A percentile compares a stretch with the other conserved stretches of the same genome.
phyloP scores from a whole-genome alignment of 2,113 vertebrate genomes.

The Fulmarus glacialis region DNA sequence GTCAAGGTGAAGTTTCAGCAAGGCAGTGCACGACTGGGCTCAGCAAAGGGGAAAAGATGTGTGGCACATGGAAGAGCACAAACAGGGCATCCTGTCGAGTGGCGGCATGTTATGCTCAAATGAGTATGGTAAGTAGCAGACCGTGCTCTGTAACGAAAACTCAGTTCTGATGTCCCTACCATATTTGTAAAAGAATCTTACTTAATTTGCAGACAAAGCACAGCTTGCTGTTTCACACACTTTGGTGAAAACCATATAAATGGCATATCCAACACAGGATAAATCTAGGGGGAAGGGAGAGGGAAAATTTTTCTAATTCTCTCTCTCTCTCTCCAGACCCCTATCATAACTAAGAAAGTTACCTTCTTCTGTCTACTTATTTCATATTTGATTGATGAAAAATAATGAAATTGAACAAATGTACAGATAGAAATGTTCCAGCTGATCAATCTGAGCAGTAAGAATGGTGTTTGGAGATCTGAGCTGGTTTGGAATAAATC shows the following conservation, averaged over 20 bases:
- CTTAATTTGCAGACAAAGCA: not conserved
- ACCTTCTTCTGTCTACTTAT: not conserved
- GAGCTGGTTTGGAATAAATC: not conserved
- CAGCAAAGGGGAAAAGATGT: not conserved
- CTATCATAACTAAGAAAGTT: not conserved
- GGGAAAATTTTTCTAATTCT: not conserved
- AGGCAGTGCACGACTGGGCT: accelerated
- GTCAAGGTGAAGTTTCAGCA: not conserved
- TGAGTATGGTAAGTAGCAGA: not conserved
- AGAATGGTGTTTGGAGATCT: not conserved
- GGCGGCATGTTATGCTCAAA: not conserved
- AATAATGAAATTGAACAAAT: not conserved
- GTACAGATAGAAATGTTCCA: not conserved
- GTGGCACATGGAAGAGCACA: not conserved
- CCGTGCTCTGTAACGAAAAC: accelerated
- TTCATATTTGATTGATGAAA: not conserved
- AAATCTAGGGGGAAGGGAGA: not conserved
- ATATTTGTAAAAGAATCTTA: not conserved
- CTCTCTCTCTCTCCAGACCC: not conserved
- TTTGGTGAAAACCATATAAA: not conserved
- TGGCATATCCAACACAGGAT: not conserved
- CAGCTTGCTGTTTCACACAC: not conserved
- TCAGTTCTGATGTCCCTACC: not conserved
- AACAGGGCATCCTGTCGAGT: not conserved
- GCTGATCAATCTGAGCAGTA: not conserved